Evolutionary conservation across 2,888 invertebrate species (phyloP).

Genomic region (Thysanoteuthis rhombus): DNA sequence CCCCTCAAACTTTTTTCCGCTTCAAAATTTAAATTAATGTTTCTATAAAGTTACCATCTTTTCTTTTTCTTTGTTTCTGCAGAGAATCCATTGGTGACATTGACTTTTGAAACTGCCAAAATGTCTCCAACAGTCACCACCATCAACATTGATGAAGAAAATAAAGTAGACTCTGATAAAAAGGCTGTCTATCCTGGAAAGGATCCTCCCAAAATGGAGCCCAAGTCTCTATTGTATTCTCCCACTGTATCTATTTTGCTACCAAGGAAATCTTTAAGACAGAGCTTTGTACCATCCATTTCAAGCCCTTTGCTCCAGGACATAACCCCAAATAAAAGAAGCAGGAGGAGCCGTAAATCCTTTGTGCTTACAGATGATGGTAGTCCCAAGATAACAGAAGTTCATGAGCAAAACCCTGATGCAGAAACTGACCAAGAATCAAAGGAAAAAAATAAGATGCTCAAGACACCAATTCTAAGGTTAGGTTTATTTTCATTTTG

Average conservation of each 20-base stretch:
- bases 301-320: conserved; percentile 57
- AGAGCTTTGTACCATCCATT: conserved; percentile 52
- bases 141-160: too few species aligned
- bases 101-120: neutral
- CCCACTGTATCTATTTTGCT: neutral
- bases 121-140: neutral
- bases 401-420: neutral
- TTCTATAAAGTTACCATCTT: too few species aligned
- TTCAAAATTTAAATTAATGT: too few species aligned
- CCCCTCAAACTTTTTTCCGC: too few species aligned
- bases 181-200: neutral
- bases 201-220: neutral
- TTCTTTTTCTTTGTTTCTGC: neutral
- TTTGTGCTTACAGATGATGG: neutral
- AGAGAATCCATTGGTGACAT: neutral
- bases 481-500: too few species aligned
- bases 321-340: conserved; percentile 37
- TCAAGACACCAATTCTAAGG: neutral
- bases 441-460: neutral
- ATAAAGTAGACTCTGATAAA: neutral
- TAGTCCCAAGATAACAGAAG: neutral
- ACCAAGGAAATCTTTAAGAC: neutral
- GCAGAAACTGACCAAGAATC: neutral
- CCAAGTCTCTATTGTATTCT: too few species aligned
- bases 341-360: neutral